Evolutionary conservation across 2,888 invertebrate genomes (phyloP), one percentile per base, ranked within the genome.

Genomic region (Automeris io): DNA sequence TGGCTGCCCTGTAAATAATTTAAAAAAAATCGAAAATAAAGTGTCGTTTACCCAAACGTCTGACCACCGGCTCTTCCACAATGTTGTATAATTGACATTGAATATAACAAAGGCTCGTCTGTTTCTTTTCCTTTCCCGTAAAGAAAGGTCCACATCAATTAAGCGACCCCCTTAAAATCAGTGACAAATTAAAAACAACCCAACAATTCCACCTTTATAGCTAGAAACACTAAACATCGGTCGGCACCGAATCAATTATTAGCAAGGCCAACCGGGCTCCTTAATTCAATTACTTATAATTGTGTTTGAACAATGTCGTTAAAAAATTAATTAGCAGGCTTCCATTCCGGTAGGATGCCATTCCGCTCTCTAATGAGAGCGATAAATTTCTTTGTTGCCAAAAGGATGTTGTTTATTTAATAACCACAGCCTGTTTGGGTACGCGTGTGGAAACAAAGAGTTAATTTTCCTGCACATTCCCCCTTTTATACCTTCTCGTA

Each of bases 321-420:
- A 32, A 37, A 37, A 37, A 37, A 37, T 23, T 37, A 37, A 37
- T 37, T 37, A 37, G 35, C 18, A 16, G 25, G 19, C 12, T 9
- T 16, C 7, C 29, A n/a, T 29, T 16, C 29, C 16, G 16, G 29
- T 16, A n/a, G 16, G 29, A 16, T n/a, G 29, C 13, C n/a, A n/a
- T 29, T 29, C 29, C 29, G 29, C 16, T 29, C 45, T 40, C 46
- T 39, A 57, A 63, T 54, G 57, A 57, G 51, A 51, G 56, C 48
- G 55, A 54, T 32, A 37, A 52, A 57, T 57, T 60, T 47, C 51
- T 57, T 59, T 57, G 61, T 47, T 43, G 46, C 48, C 13, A 39
- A 37, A 38, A 39, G 50, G 46, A 51, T 42, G 40, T 45, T 51
- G 57, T 59, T 53, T 62, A 61, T 61, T 62, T 51, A 64, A 62